Base-by-base conservation (phyloP, 2,888 invertebrate species). In the Oegoconia quadripuncta region DNA sequence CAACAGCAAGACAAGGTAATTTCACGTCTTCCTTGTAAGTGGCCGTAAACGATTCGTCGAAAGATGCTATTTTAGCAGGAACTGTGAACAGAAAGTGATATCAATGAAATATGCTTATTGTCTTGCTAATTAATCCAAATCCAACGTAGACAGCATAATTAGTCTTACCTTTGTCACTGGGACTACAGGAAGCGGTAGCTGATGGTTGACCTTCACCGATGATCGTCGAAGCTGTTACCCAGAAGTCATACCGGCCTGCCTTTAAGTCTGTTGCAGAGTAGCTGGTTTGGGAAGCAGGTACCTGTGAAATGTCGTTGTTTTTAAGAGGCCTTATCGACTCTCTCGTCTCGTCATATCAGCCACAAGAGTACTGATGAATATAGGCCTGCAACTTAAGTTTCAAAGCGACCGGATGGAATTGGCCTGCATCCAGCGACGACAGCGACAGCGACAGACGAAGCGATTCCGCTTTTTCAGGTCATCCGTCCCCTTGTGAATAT, bases 121-220 rank as follows among this genome's bases (percentile, higher is more conserved):
- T n/a, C n/a, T n/a, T n/a, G n/a, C n/a, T n/a, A n/a, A n/a, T n/a
- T n/a, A n/a, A n/a, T n/a, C n/a, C n/a, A n/a, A n/a, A n/a, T n/a
- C n/a, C n/a, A n/a, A n/a, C n/a, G n/a, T n/a, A n/a, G n/a, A 23
- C 11, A 16, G 31, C 4, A n/a, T 27, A 2, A 17, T 5, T 20
- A 13, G 14, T 3, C 50, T 50, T 74, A 94, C 95, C 94, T 89
- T 93, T 91, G 45, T 91, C 91, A 53, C 93, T 95, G 14, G 97
- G 95, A 64, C 95, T 93, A 56, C 96, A 93, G 3, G 93, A 92
- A 33, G 96, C 95, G 46, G 94, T 94, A 63, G 95, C 94, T 40
- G 97, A 97, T 39, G 94, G 92, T 72, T 95, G 95, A 27, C 98
- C 97, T 89, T 97, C 97, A 1, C 97, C 97, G 65, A 97, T 96